A percentile compares a stretch with the other conserved stretches of the same genome.
These are phyloP conservation scores for Ctena decussata DNA, from an alignment of 2,888 invertebrate genomes.

Conservation along the genomic window DNA sequence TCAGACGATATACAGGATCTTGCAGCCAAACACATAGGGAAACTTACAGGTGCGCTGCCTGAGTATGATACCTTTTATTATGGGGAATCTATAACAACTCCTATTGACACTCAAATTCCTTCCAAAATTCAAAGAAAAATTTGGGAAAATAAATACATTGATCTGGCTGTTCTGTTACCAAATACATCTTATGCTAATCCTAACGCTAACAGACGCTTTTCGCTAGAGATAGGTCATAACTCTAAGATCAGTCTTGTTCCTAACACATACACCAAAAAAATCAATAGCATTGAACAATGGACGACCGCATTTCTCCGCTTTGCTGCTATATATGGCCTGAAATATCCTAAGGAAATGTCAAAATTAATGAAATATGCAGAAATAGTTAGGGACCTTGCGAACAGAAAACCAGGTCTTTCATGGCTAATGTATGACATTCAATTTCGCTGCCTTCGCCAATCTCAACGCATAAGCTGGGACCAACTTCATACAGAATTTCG, in stretches of 20 bases:
- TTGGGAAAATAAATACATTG: background rate
- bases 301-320: background rate
- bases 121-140: background rate
- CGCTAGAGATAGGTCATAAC: background rate
- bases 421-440: background rate
- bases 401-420: background rate
- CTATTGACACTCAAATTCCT: background rate
- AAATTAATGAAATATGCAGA: constrained; percentile 1
- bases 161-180: background rate
- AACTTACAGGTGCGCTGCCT: constrained; percentile 4
- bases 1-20: background rate
- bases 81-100: background rate
- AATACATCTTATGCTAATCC: background rate
- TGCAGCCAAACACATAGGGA: background rate
- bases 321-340: background rate
- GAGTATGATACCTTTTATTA: background rate
- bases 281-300: background rate
- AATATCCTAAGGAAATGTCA: background rate
- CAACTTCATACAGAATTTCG: background rate
- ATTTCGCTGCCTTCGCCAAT: background rate
- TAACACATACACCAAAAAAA: background rate
- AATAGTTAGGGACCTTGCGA: background rate
- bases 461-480: background rate
- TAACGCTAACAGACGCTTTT: background rate
- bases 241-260: background rate